These are phyloP conservation scores for Apantesis nais DNA, from an alignment of 2,888 invertebrate genomes.

Conservation along the genomic window DNA sequence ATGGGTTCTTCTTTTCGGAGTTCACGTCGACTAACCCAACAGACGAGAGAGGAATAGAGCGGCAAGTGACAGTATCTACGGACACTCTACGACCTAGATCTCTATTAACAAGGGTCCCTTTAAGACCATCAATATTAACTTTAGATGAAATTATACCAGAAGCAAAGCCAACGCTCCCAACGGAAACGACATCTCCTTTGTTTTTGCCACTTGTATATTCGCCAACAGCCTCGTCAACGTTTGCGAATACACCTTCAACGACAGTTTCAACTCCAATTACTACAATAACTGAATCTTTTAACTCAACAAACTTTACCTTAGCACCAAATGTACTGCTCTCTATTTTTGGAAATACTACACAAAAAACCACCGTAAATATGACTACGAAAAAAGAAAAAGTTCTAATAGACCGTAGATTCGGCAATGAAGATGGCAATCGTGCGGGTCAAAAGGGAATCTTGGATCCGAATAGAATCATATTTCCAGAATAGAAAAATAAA, in stretches of 20 bases:
- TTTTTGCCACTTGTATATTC: slow-evolving; percentile 2
- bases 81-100: slow-evolving; percentile 2
- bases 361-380: background rate
- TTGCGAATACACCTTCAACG: background rate
- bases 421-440: slow-evolving; percentile 8
- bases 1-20: background rate
- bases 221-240: background rate
- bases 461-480: slow-evolving; percentile 20
- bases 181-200: background rate
- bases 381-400: slow-evolving; percentile 20
- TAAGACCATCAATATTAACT: background rate
- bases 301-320: slow-evolving; percentile 21
- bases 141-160: background rate
- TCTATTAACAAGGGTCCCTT: background rate
- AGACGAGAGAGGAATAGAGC: background rate
- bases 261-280: background rate
- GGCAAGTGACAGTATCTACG: background rate
- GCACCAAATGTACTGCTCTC: slow-evolving; percentile 19
- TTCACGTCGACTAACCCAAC: background rate
- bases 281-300: slow-evolving; percentile 6
- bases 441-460: background rate
- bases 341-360: slow-evolving; percentile 20
- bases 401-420: slow-evolving; percentile 34
- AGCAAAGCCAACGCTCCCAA: background rate
- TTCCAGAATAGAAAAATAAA: slow-evolving; percentile 1